Base-by-base conservation (phyloP, 2,113 vertebrate genomes). In the Thermophis baileyi region DNA sequence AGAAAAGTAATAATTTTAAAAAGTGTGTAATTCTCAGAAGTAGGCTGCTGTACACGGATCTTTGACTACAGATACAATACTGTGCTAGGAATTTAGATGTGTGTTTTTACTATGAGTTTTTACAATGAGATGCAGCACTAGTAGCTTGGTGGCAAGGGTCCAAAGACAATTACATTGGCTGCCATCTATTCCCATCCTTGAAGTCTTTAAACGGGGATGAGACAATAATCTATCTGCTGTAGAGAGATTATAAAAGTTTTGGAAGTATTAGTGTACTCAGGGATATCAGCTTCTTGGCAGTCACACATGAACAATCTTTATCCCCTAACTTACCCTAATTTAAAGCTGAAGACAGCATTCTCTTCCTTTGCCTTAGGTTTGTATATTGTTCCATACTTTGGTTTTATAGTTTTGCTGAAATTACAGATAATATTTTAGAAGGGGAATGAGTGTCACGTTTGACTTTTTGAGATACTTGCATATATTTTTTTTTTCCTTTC, bases 391-490 rank as follows among this genome's bases (percentile, higher is more conserved):
- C 95, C 94, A 69, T 89, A 86, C 93, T 22, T 47, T 88, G 55
- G 27, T 91, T 93, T 91, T 96, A 90, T 85, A 96, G 96, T 96
- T 92, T 81, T 95, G 30, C 14, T 93, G 94, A 96, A 97, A 96
- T 96, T 96, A 95, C 95, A 96, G 92, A 97, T 96, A 96, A 94
- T 96, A 97, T 97, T 97, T 96, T 57, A 30, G 96, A 97, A 96
- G 97, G 97, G 97, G 95, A 89, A 14, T 10, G 35, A 93, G 91
- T 95, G 98, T 98, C 98, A 97, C 97, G 96, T 97, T 92, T 89
- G 91, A 92, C 96, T 96, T 98, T 97, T 96, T 98, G 94, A 96
- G 94, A 91, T 95, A 96, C 95, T 95, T 92, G 93, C 6, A 0
- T 96, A 95, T 94, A 93, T 94, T 94, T 95, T 94, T 86, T 96